Evolutionary conservation across 2,113 vertebrate genomes (phyloP).

Genomic region (Raja brachyura): DNA sequence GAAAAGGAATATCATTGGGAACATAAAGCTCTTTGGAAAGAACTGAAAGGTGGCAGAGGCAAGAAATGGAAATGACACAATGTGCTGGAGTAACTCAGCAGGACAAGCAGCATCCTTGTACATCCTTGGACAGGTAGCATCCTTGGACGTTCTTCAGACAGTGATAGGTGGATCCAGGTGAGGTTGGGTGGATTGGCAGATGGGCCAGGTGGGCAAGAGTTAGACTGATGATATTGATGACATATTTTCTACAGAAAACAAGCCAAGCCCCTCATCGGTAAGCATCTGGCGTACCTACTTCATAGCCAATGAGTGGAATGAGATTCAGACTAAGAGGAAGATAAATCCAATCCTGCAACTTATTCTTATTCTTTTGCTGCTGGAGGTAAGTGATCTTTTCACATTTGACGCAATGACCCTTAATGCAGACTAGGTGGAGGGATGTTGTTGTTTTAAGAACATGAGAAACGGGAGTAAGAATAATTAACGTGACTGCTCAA

Average conservation of each 20-base stretch:
- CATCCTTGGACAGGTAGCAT: no score
- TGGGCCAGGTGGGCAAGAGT: no score
- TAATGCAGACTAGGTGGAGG: neutral
- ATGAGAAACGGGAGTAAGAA: no score
- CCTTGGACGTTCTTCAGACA: no score
- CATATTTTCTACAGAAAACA: neutral
- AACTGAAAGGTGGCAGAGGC: neutral
- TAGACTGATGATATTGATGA: neutral
- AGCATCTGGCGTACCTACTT: slow-evolving; percentile 45
- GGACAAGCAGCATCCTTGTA: no score
- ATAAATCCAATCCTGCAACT: slow-evolving; percentile 39
- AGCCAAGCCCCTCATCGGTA: slow-evolving; percentile 17
- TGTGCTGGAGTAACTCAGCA: no score
- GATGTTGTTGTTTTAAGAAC: neutral
- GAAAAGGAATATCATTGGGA: neutral
- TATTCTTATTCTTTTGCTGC: slow-evolving; percentile 44
- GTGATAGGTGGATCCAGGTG: no score
- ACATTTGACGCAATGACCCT: neutral
- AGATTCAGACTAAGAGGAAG: slow-evolving; percentile 43
- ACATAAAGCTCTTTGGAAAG: neutral
- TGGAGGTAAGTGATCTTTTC: slow-evolving; percentile 40
- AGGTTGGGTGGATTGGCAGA: no score
- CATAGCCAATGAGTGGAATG: slow-evolving; percentile 45
- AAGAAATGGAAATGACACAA: no score
- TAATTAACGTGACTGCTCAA: no score